These are phyloP conservation scores for Heliothis virescens DNA, from an alignment of 1,140 invertebrate species.

Conservation along the genomic window DNA sequence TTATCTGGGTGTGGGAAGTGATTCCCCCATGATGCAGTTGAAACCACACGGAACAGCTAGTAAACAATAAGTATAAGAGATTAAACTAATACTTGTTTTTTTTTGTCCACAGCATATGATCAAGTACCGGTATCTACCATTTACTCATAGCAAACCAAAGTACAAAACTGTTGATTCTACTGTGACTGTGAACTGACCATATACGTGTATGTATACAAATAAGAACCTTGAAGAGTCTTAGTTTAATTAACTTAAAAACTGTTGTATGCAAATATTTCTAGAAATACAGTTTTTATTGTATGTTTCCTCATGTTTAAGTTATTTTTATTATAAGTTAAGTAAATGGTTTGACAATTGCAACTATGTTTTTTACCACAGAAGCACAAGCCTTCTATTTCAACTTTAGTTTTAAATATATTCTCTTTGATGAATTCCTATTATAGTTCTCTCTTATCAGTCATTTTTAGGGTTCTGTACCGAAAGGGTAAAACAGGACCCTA, in stretches of 20 bases:
- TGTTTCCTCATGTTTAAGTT: slow-evolving; percentile 76
- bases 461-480: no score
- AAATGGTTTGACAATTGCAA: slow-evolving; percentile 35
- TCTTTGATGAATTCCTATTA: no score
- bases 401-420: no score
- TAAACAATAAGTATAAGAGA: background rate
- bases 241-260: slow-evolving; percentile 77
- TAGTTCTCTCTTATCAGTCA: no score
- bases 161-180: slow-evolving; percentile 90
- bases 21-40: no score
- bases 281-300: slow-evolving; percentile 83
- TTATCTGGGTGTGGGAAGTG: no score
- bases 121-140: slow-evolving; percentile 99
- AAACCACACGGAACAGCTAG: no score
- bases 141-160: slow-evolving; percentile 98
- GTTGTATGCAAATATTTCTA: slow-evolving; percentile 82
- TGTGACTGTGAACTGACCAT: slow-evolving; percentile 78
- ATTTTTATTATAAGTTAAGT: slow-evolving; percentile 53
- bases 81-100: slow-evolving; percentile 53
- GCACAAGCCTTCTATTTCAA: background rate
- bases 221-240: slow-evolving; percentile 62
- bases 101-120: slow-evolving; percentile 98
- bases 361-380: slow-evolving; percentile 39
- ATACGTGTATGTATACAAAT: slow-evolving; percentile 54
- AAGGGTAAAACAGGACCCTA: no score